Evolutionary conservation across 1,140 invertebrate genomes (phyloP).

Genomic region (Acromyrmex echinatior): DNA sequence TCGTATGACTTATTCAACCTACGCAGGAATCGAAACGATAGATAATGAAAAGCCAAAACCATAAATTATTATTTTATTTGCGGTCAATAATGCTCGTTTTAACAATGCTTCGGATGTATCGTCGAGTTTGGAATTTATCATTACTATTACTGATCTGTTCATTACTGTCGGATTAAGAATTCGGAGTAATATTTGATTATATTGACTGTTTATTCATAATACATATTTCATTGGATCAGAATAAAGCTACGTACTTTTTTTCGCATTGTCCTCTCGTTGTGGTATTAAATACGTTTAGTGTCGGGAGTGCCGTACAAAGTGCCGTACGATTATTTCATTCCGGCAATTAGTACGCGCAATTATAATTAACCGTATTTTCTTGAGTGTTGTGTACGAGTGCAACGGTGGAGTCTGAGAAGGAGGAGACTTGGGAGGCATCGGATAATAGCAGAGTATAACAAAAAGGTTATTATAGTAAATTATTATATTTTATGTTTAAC

Average conservation of each 20-base stretch:
- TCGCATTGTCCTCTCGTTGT: background rate
- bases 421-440: background rate
- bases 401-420: background rate
- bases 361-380: background rate
- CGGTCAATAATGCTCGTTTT: background rate
- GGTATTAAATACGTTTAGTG: background rate
- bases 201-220: background rate
- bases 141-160: background rate
- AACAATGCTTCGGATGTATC: background rate
- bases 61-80: background rate
- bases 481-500: background rate
- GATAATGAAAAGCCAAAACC: background rate
- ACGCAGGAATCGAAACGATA: background rate
- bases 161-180: background rate
- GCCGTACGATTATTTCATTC: background rate
- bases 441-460: background rate
- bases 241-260: background rate
- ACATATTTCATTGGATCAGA: background rate
- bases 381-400: background rate
- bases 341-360: conserved; percentile 4
- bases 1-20: background rate
- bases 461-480: background rate
- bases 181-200: background rate
- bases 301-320: background rate
- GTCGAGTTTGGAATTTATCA: background rate